These are phyloP conservation scores for Sphaerophoria taeniata DNA, from an alignment of 2,888 invertebrate species.

Conservation along the genomic window DNA sequence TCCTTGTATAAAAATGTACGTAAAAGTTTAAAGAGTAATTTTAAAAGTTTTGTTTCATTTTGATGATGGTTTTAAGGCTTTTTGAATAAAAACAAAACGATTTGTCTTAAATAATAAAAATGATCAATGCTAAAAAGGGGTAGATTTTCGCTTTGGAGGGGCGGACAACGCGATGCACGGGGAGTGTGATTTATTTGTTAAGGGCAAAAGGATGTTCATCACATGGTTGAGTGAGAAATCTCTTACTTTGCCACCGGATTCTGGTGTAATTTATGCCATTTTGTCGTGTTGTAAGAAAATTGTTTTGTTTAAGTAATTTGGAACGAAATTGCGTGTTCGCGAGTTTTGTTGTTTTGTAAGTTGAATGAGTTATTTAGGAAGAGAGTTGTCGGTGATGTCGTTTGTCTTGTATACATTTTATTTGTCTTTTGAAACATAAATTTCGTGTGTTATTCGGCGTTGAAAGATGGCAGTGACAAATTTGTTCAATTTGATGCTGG, in stretches of 20 bases:
- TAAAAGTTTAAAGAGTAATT: conserved; percentile 46
- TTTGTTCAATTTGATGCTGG: neutral
- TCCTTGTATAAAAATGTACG: neutral
- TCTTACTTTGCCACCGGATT: neutral
- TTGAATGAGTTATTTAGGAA: conserved; percentile 23
- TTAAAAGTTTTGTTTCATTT: conserved; percentile 24
- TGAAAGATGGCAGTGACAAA: neutral
- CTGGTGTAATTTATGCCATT: conserved; percentile 14
- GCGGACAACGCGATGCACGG: neutral
- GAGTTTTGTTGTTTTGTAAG: neutral
- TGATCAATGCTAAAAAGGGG: conserved; percentile 17
- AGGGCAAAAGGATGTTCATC: conserved; percentile 40
- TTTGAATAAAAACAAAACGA: conserved; percentile 27
- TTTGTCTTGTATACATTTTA: conserved; percentile 20
- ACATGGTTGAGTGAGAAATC: conserved; percentile 35
- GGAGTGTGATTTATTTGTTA: conserved; percentile 29
- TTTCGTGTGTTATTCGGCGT: neutral
- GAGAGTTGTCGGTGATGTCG: conserved; percentile 10
- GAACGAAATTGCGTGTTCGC: neutral
- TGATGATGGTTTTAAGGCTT: neutral
- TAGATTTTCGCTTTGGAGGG: neutral
- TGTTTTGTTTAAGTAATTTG: conserved; percentile 25
- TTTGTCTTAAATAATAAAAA: conserved; percentile 31
- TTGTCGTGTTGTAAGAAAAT: conserved; percentile 25
- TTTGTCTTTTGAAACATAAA: conserved; percentile 11